Base-by-base conservation (phyloP, 2,113 vertebrate genomes). In the Syrrhaptes paradoxus region DNA sequence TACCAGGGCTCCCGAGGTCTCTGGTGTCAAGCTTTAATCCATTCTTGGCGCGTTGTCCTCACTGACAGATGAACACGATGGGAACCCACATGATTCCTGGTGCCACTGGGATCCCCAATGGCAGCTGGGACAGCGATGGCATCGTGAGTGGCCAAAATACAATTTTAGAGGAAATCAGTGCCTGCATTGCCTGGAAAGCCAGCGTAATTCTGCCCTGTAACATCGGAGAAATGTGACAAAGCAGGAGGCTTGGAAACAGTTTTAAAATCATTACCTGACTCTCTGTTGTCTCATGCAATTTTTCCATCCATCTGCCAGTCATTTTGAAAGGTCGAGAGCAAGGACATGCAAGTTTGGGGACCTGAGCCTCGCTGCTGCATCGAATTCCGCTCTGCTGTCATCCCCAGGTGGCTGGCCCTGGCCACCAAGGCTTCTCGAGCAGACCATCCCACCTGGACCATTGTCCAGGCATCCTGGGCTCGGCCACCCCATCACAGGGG, bases 261-360 rank as follows among this genome's bases (percentile, higher is more conserved):
- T 93, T 71, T 67, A 38, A 43, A 91, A 87, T 55, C 78, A 82
- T 89, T 93, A 67, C 77, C 49, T 65, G 58, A 15, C 70, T 93
- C 91, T 90, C 90, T 73, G 48, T 57, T 57, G 78, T 82, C 78
- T 78, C 82, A 41, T 93, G 45, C 48, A 89, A 93, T 95, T 73
- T 94, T 54, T 6, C 66, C 74, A 90, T 91, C 92, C 92, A 91
- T 95, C 96, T 96, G 96, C 49, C 96, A 85, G 87, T 61, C 75
- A 62, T 96, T 96, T 59, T 4, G 43, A 66, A 88, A 94, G 92
- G 92, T 93, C 51, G 0, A 32, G 38, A 77, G 67, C 90, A 94
- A 94, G 92, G 94, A 77, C 84, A 0, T 17, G 46, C 46, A 29
- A 24, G 29, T 62, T 2, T 80, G 57, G 68, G 68, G 63, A 3